Conservation (phyloP, 2,113 vertebrate species). For the Corythaeola cristata region DNA sequence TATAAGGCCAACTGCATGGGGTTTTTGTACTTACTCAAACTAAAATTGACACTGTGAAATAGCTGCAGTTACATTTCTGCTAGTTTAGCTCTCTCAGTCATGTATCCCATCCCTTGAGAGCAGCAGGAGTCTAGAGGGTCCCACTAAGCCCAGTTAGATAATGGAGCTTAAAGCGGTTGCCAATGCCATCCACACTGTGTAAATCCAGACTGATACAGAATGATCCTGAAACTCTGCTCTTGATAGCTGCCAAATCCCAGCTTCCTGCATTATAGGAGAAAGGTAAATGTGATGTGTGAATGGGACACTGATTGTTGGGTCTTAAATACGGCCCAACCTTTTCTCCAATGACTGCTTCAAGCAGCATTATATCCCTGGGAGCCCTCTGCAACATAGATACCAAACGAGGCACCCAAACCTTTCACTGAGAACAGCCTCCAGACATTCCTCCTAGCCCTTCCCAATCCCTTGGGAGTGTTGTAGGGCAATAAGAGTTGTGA, state of each 20-base stretch:
- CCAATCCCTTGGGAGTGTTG: neutral
- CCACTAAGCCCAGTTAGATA: neutral
- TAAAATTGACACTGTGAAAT: neutral
- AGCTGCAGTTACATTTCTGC: neutral
- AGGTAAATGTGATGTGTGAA: neutral
- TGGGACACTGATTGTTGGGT: neutral
- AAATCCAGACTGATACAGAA: neutral
- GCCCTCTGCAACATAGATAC: neutral
- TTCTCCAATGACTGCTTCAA: neutral
- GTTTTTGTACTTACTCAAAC: neutral
- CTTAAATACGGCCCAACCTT: neutral
- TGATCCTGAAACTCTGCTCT: neutral
- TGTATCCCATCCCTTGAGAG: neutral
- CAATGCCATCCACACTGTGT: neutral
- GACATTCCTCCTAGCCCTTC: neutral
- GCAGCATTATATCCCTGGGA: neutral
- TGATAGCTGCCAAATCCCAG: neutral
- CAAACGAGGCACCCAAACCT: neutral
- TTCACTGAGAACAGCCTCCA: neutral
- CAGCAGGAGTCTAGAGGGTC: neutral
- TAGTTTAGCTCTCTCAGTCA: neutral
- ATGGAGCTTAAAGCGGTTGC: neutral
- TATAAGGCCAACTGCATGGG: neutral
- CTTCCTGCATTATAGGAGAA: neutral
- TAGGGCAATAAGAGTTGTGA: neutral